Conservation (phyloP, 2,888 invertebrate species). For the Tanypteryx hageni region DNA sequence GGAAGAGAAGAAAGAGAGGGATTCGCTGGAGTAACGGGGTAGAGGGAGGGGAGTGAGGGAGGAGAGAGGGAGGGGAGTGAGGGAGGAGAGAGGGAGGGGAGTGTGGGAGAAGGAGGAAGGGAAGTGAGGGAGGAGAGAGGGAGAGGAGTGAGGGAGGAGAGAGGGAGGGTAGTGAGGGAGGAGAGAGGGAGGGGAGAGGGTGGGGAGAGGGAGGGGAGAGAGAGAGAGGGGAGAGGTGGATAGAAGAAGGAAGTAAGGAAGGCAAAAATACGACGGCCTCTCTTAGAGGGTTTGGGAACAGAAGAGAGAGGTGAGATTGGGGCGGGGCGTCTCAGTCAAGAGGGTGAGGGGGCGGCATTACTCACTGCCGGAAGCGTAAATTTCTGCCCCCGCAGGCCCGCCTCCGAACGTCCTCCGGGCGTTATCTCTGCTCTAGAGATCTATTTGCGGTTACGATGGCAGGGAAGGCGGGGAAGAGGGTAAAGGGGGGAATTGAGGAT, state of each 20-base stretch:
- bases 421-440: slow-evolving; percentile 30
- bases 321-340: slow-evolving; percentile 18
- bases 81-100: too few relatives aligned
- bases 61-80: too few relatives aligned
- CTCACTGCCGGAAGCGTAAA: slow-evolving; percentile 47
- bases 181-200: too few relatives aligned
- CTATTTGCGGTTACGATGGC: slow-evolving; percentile 41
- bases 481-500: background rate
- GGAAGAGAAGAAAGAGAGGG: too few relatives aligned
- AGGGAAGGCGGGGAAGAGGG: background rate
- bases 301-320: slow-evolving; percentile 30
- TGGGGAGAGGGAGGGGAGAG: too few relatives aligned
- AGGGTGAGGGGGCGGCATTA: slow-evolving; percentile 37
- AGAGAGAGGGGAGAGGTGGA: background rate
- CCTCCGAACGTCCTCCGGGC: slow-evolving; percentile 9
- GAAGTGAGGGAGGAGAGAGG: too few relatives aligned
- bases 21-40: too few relatives aligned
- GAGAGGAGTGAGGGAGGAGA: too few relatives aligned
- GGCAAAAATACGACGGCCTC: background rate
- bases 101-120: too few relatives aligned
- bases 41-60: too few relatives aligned
- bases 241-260: background rate
- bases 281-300: background rate
- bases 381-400: slow-evolving; percentile 39
- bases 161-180: too few relatives aligned